A percentile compares a stretch with the other conserved stretches of the same genome.
Evolutionary conservation across 2,888 invertebrate species (phyloP).

Genomic region (Keiferia lycopersicella): DNA sequence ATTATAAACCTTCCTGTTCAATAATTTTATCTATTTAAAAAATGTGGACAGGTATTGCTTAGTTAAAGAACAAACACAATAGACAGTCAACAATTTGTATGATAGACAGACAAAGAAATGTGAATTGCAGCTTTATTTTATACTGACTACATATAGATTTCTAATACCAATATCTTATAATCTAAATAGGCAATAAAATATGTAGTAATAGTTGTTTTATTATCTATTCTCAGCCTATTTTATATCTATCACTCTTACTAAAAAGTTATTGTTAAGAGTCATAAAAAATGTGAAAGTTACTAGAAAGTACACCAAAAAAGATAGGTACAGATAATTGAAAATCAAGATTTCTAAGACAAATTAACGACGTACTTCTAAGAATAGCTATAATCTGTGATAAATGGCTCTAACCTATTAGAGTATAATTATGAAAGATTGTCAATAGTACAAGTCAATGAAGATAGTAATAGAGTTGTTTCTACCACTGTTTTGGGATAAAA

Average conservation of each 20-base stretch:
- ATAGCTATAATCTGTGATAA: not conserved
- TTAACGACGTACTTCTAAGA: conserved; percentile 4
- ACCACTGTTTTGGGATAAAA: not conserved
- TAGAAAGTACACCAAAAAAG: not conserved
- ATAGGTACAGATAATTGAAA: no score
- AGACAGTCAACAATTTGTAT: no score
- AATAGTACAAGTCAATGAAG: not conserved
- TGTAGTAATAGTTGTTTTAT: not conserved
- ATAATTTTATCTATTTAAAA: no score
- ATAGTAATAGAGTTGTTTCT: not conserved
- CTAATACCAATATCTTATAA: not conserved
- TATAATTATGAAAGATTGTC: conserved; percentile 13
- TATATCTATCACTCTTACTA: not conserved
- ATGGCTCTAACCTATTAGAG: conserved; percentile 22
- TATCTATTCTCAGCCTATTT: not conserved
- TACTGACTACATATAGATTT: no score
- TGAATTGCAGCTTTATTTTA: no score
- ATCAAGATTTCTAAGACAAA: not conserved
- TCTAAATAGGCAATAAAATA: not conserved
- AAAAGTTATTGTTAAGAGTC: not conserved
- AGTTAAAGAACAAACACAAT: no score
- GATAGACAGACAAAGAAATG: no score
- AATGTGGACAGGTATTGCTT: no score
- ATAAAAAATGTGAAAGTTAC: conserved; percentile 6
- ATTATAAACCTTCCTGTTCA: no score